Evolutionary conservation across 2,888 invertebrate species (phyloP).

Genomic region (Trachelus stipa): DNA sequence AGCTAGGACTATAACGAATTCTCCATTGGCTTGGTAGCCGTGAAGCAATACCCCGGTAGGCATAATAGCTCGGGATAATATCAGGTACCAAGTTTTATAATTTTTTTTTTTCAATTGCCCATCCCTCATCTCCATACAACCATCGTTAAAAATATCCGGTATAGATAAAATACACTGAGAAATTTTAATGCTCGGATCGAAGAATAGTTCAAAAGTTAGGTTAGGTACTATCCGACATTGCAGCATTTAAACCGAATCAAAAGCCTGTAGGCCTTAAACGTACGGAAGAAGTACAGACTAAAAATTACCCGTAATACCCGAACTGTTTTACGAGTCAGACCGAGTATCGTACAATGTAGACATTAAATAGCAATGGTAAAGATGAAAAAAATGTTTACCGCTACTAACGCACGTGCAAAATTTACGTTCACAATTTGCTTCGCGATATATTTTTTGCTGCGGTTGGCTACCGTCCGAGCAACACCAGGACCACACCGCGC

Average conservation of each 20-base stretch:
- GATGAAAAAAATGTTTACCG: too few relatives aligned
- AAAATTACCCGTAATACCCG: background rate
- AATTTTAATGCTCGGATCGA: background rate
- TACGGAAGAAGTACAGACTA: background rate
- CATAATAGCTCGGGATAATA: background rate
- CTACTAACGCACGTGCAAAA: background rate
- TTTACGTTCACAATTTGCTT: background rate
- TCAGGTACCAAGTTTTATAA: background rate
- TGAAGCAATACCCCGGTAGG: background rate
- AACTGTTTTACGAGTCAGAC: background rate
- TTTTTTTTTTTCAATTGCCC: background rate
- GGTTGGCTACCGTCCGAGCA: background rate
- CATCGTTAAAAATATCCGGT: background rate
- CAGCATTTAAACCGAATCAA: background rate
- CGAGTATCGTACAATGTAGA: too few relatives aligned
- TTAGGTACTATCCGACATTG: background rate
- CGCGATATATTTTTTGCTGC: slow-evolving; percentile 3
- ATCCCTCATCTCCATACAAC: background rate
- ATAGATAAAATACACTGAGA: background rate
- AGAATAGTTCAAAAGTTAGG: background rate
- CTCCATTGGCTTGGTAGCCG: background rate
- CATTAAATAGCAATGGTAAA: too few relatives aligned
- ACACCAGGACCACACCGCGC: slow-evolving; percentile 1
- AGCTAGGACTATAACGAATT: background rate
- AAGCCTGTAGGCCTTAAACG: background rate